A percentile compares a stretch with the other conserved stretches of the same genome.
phyloP scores from a whole-genome alignment of 2,113 vertebrate genomes.

The Laticauda colubrina region DNA sequence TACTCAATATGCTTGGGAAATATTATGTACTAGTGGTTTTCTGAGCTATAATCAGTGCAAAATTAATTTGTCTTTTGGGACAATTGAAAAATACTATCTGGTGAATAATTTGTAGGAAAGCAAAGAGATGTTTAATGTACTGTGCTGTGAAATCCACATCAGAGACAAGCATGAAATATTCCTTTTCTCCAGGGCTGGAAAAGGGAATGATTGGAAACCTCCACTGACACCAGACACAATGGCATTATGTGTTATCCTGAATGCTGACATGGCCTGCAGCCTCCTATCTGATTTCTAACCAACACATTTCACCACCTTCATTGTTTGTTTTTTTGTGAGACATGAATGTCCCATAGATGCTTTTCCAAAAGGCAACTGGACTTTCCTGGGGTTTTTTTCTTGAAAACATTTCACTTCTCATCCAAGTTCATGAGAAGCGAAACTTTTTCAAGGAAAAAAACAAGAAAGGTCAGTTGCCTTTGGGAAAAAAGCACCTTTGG shows the following conservation, averaged over 20 bases:
- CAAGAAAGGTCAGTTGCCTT: background rate
- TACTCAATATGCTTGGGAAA: constrained; percentile 42
- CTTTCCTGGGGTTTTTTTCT: background rate
- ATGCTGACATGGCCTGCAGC: background rate
- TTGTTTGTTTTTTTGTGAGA: background rate
- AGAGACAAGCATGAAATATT: background rate
- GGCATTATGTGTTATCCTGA: background rate
- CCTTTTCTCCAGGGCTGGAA: background rate
- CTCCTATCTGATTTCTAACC: background rate
- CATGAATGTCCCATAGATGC: background rate
- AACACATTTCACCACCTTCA: background rate
- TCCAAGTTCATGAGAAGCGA: background rate
- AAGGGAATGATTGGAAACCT: background rate
- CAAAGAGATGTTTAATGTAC: constrained; percentile 4
- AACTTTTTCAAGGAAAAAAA: background rate
- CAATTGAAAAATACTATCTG: constrained; percentile 38
- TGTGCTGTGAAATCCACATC: background rate
- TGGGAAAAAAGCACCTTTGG: background rate
- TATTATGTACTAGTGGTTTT: constrained; percentile 32
- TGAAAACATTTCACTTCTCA: background rate
- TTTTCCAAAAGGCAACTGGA: background rate
- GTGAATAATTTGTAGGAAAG: background rate
- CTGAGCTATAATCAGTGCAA: constrained; percentile 37
- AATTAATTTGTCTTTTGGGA: constrained; percentile 46
- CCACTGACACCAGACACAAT: background rate